phyloP scores from a whole-genome alignment of 2,113 vertebrate genomes.

The Pelecanoides urinatrix region DNA sequence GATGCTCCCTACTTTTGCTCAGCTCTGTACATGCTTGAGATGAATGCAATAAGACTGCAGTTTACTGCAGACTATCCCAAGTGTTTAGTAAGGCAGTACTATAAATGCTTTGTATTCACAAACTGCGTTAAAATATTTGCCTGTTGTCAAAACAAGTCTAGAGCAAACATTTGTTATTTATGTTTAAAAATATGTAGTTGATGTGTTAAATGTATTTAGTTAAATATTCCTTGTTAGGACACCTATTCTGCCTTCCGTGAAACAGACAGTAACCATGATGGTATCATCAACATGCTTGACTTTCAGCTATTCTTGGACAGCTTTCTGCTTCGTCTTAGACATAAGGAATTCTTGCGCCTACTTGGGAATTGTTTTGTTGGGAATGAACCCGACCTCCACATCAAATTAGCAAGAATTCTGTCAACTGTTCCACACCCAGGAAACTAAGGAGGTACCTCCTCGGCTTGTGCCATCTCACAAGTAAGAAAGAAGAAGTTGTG shows the following conservation, averaged over 20 bases:
- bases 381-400: constrained; percentile 35
- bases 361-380: constrained; percentile 47
- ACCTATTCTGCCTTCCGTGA: constrained; percentile 71
- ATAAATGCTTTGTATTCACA: background rate
- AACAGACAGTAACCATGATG: constrained; percentile 66
- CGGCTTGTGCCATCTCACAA: background rate
- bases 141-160: background rate
- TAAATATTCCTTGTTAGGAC: constrained; percentile 63
- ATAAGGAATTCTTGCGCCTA: constrained; percentile 59
- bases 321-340: constrained; percentile 56
- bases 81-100: background rate
- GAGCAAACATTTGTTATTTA: background rate
- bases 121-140: background rate
- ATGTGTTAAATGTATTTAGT: background rate
- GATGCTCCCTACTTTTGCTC: background rate
- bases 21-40: background rate
- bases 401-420: constrained; percentile 71
- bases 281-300: constrained; percentile 58
- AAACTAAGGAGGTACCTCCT: background rate
- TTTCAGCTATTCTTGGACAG: constrained; percentile 54
- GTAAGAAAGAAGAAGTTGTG: background rate
- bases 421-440: constrained; percentile 23
- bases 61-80: background rate
- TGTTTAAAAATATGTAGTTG: background rate
- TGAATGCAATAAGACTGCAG: background rate